A percentile compares a stretch with the other conserved stretches of the same genome.
Conservation (phyloP, 2,113 vertebrate genomes). For the Eretmochelys imbricata region DNA sequence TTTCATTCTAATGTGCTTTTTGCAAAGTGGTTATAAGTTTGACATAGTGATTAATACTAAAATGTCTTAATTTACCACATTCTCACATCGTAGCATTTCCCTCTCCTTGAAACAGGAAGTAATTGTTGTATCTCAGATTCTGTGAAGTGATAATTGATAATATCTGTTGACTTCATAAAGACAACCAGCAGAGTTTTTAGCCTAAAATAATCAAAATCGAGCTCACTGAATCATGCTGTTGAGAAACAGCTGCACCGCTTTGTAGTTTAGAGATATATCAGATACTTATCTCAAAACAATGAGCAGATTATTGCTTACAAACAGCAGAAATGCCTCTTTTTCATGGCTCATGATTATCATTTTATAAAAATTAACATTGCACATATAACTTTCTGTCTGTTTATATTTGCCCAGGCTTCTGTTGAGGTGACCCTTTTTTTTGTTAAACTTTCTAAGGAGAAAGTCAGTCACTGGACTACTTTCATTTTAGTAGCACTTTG, state of each 20-base stretch:
- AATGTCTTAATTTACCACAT: background rate
- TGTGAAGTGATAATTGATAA: background rate
- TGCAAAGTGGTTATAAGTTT: background rate
- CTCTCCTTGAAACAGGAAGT: background rate
- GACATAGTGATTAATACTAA: background rate
- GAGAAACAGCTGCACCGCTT: background rate
- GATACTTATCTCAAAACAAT: background rate
- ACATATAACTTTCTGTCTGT: background rate
- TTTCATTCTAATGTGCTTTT: background rate
- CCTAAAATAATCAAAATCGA: background rate
- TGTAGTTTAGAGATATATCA: background rate
- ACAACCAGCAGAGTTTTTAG: background rate
- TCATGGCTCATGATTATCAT: background rate
- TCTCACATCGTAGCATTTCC: background rate
- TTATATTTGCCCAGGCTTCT: background rate
- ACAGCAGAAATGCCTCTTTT: background rate
- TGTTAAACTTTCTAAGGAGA: background rate
- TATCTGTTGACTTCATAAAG: background rate
- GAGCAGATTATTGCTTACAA: background rate
- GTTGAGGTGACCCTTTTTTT: background rate
- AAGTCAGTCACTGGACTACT: background rate
- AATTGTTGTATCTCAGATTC: background rate
- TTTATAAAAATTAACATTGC: background rate
- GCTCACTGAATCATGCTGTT: background rate
- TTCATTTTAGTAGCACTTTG: background rate